Evolutionary conservation across 2,797 vertebrate species (phyloP), one percentile per base, ranked within the genome.

Genomic region (Enoplosus armatus): DNA sequence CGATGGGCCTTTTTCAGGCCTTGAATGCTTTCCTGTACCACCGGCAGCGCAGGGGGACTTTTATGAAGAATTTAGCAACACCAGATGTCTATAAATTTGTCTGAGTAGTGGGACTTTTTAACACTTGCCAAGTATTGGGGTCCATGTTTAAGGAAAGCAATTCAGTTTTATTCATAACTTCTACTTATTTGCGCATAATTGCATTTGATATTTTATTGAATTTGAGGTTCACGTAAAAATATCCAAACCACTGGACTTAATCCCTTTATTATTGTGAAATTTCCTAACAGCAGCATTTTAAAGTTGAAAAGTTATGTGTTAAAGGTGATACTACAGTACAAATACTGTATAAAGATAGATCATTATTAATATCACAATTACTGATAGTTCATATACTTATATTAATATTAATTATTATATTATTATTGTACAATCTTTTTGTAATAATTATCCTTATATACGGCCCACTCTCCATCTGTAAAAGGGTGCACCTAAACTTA

Each of bases 31-130:
- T 86, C 50, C 74, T 84, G 87, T 84, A 87, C 89, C 83, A 69
- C 89, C 82, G 81, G 73, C 76, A 82, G 77, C 10, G 41, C 85
- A 62, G 55, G 62, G 74, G 82, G 64, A 86, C 78, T 82, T 92
- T 90, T 88, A 90, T 89, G 89, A 90, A 90, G 75, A 87, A 85
- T 89, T 85, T 80, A 92, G 78, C 88, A 90, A 79, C 71, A 87
- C 90, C 92, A 95, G 93, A 93, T 94, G 92, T 93, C 91, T 85
- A 90, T 91, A 91, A 93, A 90, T 81, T 58, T 83, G 43, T 88
- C 43, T 70, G 59, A 67, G 67, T 77, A 53, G 72, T 75, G 70
- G 63, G 54, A 79, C 72, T 86, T 89, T 85, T 74, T 72, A 66
- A 68, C 5, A 5, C 35, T 9, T 54, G 56, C 62, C 48, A 80